Base-by-base conservation (phyloP, 2,797 vertebrate genomes). In the Danio albolineatus region DNA sequence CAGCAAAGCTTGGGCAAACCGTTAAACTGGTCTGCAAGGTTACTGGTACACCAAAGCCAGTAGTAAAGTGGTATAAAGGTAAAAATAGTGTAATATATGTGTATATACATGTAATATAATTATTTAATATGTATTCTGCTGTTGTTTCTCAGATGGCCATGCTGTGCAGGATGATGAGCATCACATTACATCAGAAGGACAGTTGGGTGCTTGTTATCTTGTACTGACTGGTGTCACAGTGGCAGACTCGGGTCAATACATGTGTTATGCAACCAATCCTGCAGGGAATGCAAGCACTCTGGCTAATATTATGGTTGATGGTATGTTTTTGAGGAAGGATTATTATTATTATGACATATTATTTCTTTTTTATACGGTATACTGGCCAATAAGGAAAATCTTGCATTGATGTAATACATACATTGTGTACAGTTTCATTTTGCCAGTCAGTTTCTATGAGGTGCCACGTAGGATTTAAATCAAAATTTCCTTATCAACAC, bases 21-120 rank as follows among this genome's bases (percentile, higher is more conserved):
- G 93, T 98, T 78, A 98, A 98, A 89, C 89, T 99, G 87, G 95
- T 95, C 69, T 99, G 98, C 85, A 96, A 92, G 66, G 94, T 98
- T 71, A 94, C 90, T 0, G 97, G 97, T 80, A 94, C 90, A 5
- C 98, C 98, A 5, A 95, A 93, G 81, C 97, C 97, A 0, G 79
- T 86, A 0, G 77, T 97, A 87, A 93, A 89, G 90, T 99, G 98
- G 98, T 95, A 96, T 86, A 99, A 98, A 98, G 98, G 98, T 98
- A 77, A 81, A 10, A 4, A 36, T 49, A 17, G 2, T 39, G 16
- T 61, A 8, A 7, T 48, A 4, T 41, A 9, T 7, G 21, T 49
- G 7, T 13, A 41, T 44, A 17, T 12, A 59, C 13, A 19, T 12
- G 12, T 7, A 64, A 4, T 28, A 19, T 44, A 19, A 73, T 84